Conservation (phyloP, 2,113 vertebrate species). For the Bos javanicus region DNA sequence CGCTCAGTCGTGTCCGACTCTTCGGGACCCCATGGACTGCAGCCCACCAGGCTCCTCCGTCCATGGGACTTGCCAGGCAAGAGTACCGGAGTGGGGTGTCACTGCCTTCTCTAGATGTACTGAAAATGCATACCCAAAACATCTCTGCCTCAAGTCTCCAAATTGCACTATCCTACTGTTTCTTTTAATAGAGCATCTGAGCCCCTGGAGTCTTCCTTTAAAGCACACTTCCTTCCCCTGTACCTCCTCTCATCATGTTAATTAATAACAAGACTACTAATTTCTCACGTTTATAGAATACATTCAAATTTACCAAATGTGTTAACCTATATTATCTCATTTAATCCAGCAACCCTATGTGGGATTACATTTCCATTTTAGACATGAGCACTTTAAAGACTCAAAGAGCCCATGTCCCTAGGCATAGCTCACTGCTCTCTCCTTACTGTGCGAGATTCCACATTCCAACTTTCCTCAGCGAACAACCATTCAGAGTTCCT, state of each 20-base stretch:
- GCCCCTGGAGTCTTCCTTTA: neutral
- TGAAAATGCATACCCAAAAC: neutral
- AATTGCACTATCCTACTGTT: neutral
- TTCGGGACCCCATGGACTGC: no score
- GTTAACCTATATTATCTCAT: neutral
- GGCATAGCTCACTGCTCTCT: neutral
- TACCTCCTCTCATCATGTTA: neutral
- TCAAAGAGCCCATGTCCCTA: neutral
- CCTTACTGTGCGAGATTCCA: neutral
- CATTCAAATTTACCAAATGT: neutral
- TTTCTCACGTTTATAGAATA: neutral
- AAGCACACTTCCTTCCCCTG: neutral
- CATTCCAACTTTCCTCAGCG: neutral
- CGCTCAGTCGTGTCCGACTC: fast-evolving
- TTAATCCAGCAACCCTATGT: neutral
- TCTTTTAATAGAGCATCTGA: neutral
- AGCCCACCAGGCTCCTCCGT: no score
- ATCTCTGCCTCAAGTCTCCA: neutral
- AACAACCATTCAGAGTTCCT: neutral
- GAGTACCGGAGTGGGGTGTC: no score
- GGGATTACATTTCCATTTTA: neutral
- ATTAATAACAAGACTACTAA: neutral
- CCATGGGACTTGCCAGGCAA: no score
- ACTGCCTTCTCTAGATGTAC: no score
- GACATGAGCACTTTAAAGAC: neutral